Percentiles rank a stretch among this genome's conserved stretches.
phyloP scores from a whole-genome alignment of 2,888 invertebrate species.

The Linhomoeus sp. region DNA sequence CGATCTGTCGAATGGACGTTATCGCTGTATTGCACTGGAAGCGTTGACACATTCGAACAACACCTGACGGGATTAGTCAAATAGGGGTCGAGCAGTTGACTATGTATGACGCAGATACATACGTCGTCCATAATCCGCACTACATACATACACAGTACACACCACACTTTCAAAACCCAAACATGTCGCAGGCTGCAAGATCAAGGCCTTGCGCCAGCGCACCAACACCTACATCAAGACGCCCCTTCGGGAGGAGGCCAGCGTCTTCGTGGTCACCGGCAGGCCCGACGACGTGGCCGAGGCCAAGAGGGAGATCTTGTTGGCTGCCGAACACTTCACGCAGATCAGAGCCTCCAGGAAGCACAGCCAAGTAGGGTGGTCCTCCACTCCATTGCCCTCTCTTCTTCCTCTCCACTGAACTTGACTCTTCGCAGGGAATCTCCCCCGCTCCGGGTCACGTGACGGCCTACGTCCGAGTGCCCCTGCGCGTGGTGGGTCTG shows the following conservation, averaged over 20 bases:
- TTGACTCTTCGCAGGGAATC: slow-evolving; percentile 13
- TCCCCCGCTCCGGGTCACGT: slow-evolving; percentile 43
- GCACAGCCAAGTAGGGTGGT: too few species aligned
- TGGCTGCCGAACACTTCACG: slow-evolving; percentile 95
- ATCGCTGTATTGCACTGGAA: too few species aligned
- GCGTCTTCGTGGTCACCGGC: slow-evolving; percentile 95
- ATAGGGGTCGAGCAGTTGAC: too few species aligned
- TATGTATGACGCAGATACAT: too few species aligned
- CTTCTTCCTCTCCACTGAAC: too few species aligned
- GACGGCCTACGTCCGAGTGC: slow-evolving; percentile 79
- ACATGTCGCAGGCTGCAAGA: slow-evolving; percentile 98
- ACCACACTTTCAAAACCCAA: too few species aligned
- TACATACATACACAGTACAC: too few species aligned
- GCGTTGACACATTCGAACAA: too few species aligned
- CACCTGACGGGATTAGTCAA: too few species aligned
- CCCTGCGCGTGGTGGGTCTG: slow-evolving; percentile 91
- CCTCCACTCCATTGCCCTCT: too few species aligned
- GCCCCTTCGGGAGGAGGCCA: slow-evolving; percentile 92
- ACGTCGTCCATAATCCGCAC: too few species aligned
- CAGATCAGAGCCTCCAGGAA: slow-evolving; percentile 76
- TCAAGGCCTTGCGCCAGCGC: slow-evolving; percentile 92
- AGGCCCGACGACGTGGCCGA: slow-evolving; percentile 90
- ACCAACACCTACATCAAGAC: slow-evolving; percentile 99
- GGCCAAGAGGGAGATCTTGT: slow-evolving; percentile 89
- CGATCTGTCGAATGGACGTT: too few species aligned